Percentiles rank a stretch among this genome's conserved stretches.
These are phyloP conservation scores for Microctenopoma lineatum DNA, from an alignment of 2,797 vertebrate species.

Conservation along the genomic window DNA sequence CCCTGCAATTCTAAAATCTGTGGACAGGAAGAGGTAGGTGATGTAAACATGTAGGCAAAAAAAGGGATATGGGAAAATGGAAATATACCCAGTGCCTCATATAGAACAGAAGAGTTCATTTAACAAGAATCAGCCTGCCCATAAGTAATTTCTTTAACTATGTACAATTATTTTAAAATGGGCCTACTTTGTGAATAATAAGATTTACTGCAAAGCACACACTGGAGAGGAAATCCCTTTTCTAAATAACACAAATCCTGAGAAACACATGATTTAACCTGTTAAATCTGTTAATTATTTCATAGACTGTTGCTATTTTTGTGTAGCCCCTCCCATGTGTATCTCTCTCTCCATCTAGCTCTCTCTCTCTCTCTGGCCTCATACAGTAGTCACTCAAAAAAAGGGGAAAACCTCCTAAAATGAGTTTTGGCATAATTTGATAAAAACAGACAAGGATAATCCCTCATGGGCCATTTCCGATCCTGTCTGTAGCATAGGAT, in stretches of 20 bases:
- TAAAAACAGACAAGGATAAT: too few species aligned
- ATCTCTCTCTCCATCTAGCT: slow-evolving; percentile 17
- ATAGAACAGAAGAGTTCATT: slow-evolving; percentile 32
- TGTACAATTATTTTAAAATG: slow-evolving; percentile 8
- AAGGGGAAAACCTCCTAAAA: background rate
- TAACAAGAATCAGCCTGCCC: slow-evolving; percentile 14
- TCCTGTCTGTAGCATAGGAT: too few species aligned
- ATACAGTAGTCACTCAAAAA: slow-evolving; percentile 22
- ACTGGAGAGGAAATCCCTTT: background rate
- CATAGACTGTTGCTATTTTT: slow-evolving; percentile 53
- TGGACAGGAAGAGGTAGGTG: slow-evolving; percentile 26
- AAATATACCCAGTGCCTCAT: slow-evolving; percentile 4
- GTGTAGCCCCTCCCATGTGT: slow-evolving; percentile 26
- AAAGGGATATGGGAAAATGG: slow-evolving; percentile 15
- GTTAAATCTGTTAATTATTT: slow-evolving; percentile 67
- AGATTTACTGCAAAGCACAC: slow-evolving; percentile 1
- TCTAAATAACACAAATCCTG: slow-evolving; percentile 1
- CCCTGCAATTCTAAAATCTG: slow-evolving; percentile 24
- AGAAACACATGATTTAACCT: slow-evolving; percentile 41
- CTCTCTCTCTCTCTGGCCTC: slow-evolving; percentile 66
- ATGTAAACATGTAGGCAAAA: slow-evolving; percentile 23
- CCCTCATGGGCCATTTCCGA: too few species aligned
- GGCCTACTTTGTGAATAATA: background rate
- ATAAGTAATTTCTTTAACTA: slow-evolving; percentile 13
- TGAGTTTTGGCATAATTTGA: too few species aligned